Conservation (phyloP, 2,113 vertebrate genomes). For the Varanus komodoensis region DNA sequence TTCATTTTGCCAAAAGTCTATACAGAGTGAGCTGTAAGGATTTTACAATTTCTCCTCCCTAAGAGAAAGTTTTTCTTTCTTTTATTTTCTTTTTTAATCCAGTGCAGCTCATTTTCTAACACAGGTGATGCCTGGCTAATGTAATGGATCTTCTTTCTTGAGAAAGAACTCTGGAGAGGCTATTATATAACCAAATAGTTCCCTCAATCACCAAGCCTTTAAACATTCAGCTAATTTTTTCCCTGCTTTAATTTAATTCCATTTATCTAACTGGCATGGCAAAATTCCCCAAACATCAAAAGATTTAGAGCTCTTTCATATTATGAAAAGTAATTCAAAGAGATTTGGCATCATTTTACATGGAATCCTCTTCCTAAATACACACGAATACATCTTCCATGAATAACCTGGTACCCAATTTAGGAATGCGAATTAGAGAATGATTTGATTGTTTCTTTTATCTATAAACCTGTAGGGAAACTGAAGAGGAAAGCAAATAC, state of each 20-base stretch:
- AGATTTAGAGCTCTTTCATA: constrained; percentile 10
- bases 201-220: constrained; percentile 19
- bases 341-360: not conserved
- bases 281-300: constrained; percentile 25
- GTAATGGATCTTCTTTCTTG: constrained; percentile 11
- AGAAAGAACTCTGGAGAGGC: not conserved
- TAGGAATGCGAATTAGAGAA: not conserved
- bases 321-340: constrained; percentile 18
- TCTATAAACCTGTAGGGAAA: not conserved
- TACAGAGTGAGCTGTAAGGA: constrained; percentile 36
- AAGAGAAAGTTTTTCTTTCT: not conserved
- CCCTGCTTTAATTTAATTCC: constrained; percentile 35
- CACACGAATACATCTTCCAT: constrained; percentile 17
- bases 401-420: constrained; percentile 14
- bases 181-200: constrained; percentile 21
- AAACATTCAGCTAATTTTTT: constrained; percentile 27
- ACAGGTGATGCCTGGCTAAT: constrained; percentile 6
- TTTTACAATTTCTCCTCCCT: not conserved
- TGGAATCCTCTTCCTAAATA: constrained; percentile 23
- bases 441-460: not conserved
- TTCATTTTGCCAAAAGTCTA: constrained; percentile 16
- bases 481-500: not conserved
- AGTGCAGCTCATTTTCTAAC: not conserved
- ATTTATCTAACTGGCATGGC: constrained; percentile 27
- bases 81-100: not conserved